Base-by-base conservation (phyloP, 2,113 vertebrate genomes). In the Notechis scutatus region DNA sequence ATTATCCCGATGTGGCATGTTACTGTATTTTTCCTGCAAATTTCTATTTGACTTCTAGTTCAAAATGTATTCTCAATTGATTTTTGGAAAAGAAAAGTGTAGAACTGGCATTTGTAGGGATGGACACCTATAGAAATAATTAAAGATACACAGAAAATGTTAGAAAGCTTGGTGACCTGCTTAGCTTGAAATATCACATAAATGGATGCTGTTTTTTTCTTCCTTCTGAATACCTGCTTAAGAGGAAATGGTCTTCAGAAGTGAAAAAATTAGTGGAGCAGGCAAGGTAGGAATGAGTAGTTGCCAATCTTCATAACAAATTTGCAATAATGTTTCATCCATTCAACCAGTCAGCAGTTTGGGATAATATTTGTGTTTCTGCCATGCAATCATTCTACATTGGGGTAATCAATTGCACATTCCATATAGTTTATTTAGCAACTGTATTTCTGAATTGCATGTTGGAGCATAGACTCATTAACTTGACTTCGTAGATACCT, bases 71-170 rank as follows among this genome's bases (percentile, higher is more conserved):
- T 59, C 85, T 85, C 61, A 90, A 94, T 52, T 47, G 85, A 85
- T 85, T 92, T 93, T 93, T 21, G 81, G 0, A 94, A 85, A 21
- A 91, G 57, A 85, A 94, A 95, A 92, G 47, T 4, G 45, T 45
- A 95, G 69, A 90, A 9, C 64, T 88, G 93, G 81, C 85, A 92
- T 54, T 89, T 87, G 18, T 24, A 47, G 21, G 50, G 11, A 74
- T 57, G n/a, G 50, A 34, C 24, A 57, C n/a, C 21, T 26, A 26
- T 50, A 91, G 21, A 91, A 88, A 24, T n/a, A 91, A 87, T 50
- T 52, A 10, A 39, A 21, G 34, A 42, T 42, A 81, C 21, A 34
- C 2, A 88, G 42, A 86, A 90, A 89, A 85, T 3, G 21, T 39
- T 14, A 93, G 4, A 56, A 18, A 42, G 74, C 74, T 81, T 81